Conservation (phyloP, 53 echinoderm and acorn worm species). For the Patiria pectinifera region DNA sequence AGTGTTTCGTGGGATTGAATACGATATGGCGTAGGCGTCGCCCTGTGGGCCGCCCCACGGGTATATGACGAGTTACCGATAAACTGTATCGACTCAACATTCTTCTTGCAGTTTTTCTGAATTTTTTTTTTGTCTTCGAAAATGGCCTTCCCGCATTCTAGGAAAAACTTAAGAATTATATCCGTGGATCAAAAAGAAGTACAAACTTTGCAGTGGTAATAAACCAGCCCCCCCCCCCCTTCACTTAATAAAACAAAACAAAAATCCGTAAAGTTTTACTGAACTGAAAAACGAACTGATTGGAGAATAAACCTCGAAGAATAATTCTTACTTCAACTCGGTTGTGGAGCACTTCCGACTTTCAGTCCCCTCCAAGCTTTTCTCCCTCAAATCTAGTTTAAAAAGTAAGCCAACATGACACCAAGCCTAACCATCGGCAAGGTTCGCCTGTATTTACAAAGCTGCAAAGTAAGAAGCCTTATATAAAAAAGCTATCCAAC, state of each 20-base stretch:
- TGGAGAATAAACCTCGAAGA: background rate
- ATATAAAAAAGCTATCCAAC: background rate
- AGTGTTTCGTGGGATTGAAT: background rate
- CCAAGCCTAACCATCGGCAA: background rate
- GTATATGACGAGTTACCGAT: background rate
- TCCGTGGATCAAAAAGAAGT: too few species aligned
- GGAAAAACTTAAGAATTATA: too few species aligned
- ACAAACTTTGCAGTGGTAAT: too few species aligned
- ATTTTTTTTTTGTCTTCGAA: too few species aligned
- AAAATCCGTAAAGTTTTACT: background rate
- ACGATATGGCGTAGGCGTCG: background rate
- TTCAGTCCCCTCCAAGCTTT: background rate
- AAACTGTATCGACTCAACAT: too few species aligned
- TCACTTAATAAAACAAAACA: too few species aligned
- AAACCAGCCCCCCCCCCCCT: too few species aligned
- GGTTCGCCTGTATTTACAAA: background rate
- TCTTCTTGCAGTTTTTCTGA: too few species aligned
- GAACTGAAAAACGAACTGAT: background rate
- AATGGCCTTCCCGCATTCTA: too few species aligned
- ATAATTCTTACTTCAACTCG: background rate
- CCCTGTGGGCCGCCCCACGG: background rate
- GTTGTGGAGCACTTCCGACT: background rate
- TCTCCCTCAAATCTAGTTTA: background rate
- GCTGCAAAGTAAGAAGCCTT: conserved; percentile 1
- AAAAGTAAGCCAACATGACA: background rate